Percentiles rank a stretch among this genome's conserved stretches.
These are phyloP conservation scores for Pentamera pediparva DNA, from an alignment of 53 echinoderm and acorn worm species.

Conservation along the genomic window DNA sequence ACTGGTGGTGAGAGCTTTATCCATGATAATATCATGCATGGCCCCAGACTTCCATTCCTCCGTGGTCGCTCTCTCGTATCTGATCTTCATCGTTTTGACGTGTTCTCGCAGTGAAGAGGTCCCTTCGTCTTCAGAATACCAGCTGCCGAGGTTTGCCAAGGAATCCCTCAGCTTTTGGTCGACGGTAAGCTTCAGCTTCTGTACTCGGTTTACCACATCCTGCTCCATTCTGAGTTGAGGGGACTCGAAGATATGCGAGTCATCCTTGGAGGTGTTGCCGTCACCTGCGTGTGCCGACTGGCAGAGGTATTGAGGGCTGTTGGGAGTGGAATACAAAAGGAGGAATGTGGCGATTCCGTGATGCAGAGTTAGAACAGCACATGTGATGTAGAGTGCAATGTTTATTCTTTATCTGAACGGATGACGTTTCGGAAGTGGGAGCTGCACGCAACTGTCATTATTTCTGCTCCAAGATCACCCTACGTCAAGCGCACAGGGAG, in stretches of 20 bases:
- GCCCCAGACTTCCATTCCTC: constrained; percentile 16
- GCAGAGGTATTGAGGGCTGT: constrained; percentile 16
- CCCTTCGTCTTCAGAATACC: not conserved
- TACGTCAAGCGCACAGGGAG: too few species aligned
- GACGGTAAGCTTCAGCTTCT: constrained; percentile 24
- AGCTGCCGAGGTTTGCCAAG: not conserved
- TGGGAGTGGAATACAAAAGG: too few species aligned
- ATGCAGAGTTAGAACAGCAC: not conserved
- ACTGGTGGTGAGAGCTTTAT: constrained; percentile 45
- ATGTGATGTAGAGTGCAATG: not conserved
- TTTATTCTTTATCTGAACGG: too few species aligned
- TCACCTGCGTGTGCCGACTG: too few species aligned
- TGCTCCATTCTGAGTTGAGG: not conserved
- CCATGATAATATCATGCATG: constrained; percentile 37
- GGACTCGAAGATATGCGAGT: not conserved
- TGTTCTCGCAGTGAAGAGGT: constrained; percentile 3
- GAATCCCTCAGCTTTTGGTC: constrained; percentile 21
- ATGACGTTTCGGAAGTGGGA: too few species aligned
- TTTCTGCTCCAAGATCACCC: too few species aligned
- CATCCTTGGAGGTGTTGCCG: not conserved
- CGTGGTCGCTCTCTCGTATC: constrained; percentile 10
- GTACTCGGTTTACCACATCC: constrained; percentile 10
- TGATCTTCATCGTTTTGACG: constrained; percentile 8
- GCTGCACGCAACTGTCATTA: too few species aligned
- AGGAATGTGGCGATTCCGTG: too few species aligned